Evolutionary conservation across 1,140 invertebrate species (phyloP), one percentile per base, ranked within the genome.

Genomic region (Vanessa atalanta): DNA sequence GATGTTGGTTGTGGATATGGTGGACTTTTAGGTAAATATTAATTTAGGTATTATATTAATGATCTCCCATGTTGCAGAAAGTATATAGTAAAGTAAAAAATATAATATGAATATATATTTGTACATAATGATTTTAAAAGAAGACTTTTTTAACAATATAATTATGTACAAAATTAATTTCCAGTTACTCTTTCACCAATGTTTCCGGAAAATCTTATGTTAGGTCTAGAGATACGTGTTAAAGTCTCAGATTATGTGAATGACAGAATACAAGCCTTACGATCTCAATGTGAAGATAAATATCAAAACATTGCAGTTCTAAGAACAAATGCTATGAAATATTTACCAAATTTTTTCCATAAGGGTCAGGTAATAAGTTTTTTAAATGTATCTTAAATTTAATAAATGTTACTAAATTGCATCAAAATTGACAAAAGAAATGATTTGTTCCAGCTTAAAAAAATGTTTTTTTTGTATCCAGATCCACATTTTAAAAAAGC

Each of bases 391-490:
- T 12, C 9, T 26, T 5, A 3, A 16, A 60, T 43, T 37, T 5
- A 11, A 43, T 43, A 31, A 31, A 31, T 31, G 26, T 4, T 9
- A 9, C 3, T 43, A 43, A 43, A 43, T 43, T 11, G 37, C 37
- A 43, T 55, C 15, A 16, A 16, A 15, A n/a, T 16, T 53, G n/a
- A n/a, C n/a, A 2, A 16, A 51, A 0, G 0, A 9, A n/a, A 53
- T 76, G 61, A 23, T 53, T 75, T 51, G 69, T 94, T 95, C 79
- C 94, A 99, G 96, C 93, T 99, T 15, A 96, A 96, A 76, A 99
- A 99, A 94, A 98, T 99, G 96, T 99, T 99, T 93, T 99, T 99
- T 88, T 93, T 99, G n/a, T 99, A 99, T 92, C 99, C 99, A 43
- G 99, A 99, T 94, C 99, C 99, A 50, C 99, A 99, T 94, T 99